phyloP scores from a whole-genome alignment of 2,888 invertebrate genomes.

The Napeogenes sylphis region DNA sequence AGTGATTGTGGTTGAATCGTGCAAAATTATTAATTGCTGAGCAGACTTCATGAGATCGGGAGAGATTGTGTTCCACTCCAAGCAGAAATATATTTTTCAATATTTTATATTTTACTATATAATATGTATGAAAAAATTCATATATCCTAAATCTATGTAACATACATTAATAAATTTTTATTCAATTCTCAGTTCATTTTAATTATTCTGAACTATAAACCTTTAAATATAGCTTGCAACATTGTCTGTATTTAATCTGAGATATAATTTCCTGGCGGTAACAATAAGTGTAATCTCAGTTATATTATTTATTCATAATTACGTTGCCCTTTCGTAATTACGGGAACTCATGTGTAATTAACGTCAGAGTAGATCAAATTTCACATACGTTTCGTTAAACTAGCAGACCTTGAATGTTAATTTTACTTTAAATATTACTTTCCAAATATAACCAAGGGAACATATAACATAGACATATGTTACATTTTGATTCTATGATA shows the following conservation, averaged over 20 bases:
- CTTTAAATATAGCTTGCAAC: background rate
- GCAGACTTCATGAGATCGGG: conserved; percentile 50
- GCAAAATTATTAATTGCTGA: conserved; percentile 66
- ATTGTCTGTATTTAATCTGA: conserved; percentile 22
- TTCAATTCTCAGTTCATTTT: background rate
- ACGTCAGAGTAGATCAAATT: conserved; percentile 9
- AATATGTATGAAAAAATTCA: too few species aligned
- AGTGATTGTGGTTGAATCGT: conserved; percentile 55
- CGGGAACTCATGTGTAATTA: conserved; percentile 14
- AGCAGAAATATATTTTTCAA: conserved; percentile 47
- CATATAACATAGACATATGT: conserved; percentile 9
- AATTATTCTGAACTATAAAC: background rate
- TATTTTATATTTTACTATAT: conserved; percentile 24
- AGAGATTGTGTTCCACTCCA: conserved; percentile 41
- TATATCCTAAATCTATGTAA: too few species aligned
- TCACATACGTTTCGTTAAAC: conserved; percentile 8
- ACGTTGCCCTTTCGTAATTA: conserved; percentile 13
- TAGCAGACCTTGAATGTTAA: conserved; percentile 4
- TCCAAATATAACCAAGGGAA: background rate
- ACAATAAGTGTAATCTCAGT: conserved; percentile 11
- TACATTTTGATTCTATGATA: background rate
- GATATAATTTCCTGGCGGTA: conserved; percentile 9
- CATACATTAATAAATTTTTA: too few species aligned
- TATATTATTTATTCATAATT: conserved; percentile 19
- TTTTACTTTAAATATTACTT: background rate